A percentile compares a stretch with the other conserved stretches of the same genome.
Conservation (phyloP, 2,797 vertebrate genomes). For the Xyrichtys novacula region DNA sequence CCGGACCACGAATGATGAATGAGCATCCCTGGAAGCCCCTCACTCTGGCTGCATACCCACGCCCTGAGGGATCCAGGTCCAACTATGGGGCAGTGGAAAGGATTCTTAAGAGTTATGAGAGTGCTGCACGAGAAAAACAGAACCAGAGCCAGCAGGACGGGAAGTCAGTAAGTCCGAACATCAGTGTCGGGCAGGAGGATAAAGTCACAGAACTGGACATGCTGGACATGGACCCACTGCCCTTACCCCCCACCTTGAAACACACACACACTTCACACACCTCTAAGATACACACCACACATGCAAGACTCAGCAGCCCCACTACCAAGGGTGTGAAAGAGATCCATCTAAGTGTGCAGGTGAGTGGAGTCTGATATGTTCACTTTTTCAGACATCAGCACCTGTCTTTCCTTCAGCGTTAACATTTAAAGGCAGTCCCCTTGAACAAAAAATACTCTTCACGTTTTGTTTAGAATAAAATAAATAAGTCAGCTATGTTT, state of each 20-base stretch:
- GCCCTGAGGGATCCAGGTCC: slow-evolving; percentile 93
- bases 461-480: slow-evolving; percentile 23
- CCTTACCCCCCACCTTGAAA: slow-evolving; percentile 55
- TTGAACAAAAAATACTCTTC: background rate
- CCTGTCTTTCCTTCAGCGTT: slow-evolving; percentile 11
- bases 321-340: slow-evolving; percentile 62
- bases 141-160: slow-evolving; percentile 64
- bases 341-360: slow-evolving; percentile 76
- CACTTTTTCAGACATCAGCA: slow-evolving; percentile 7
- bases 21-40: slow-evolving; percentile 94
- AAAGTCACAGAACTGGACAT: slow-evolving; percentile 83
- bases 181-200: slow-evolving; percentile 75
- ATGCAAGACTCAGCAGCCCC: slow-evolving; percentile 67
- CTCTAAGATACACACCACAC: slow-evolving; percentile 45
- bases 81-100: slow-evolving; percentile 96
- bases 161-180: slow-evolving; percentile 45
- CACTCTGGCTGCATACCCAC: slow-evolving; percentile 92
- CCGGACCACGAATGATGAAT: slow-evolving; percentile 78
- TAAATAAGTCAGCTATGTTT: slow-evolving; percentile 28
- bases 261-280: slow-evolving; percentile 48
- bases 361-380: slow-evolving; percentile 68
- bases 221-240: slow-evolving; percentile 84
- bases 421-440: slow-evolving; percentile 9
- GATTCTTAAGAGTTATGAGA: slow-evolving; percentile 94
- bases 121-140: slow-evolving; percentile 77